Base-by-base conservation (phyloP, 2,113 vertebrate species). In the Laticauda laticaudata region DNA sequence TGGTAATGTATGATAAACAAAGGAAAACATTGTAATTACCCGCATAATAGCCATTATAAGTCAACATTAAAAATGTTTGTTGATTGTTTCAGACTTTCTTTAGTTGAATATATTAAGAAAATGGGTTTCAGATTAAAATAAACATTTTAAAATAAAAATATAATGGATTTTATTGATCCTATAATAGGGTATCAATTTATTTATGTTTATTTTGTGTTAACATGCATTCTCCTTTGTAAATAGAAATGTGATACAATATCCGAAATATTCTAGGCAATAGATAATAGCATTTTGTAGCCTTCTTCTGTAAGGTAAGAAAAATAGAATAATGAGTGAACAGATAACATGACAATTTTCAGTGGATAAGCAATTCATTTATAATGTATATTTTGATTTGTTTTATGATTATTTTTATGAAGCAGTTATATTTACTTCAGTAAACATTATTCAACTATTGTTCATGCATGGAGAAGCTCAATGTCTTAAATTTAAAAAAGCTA, bases 321-420 rank as follows among this genome's bases (percentile, higher is more conserved):
- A 39, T 51, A 54, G 89, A 59, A 90, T 55, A 75, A n/a, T 5
- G 45, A 92, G 88, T 81, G 23, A 86, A 1, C 45, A 57, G 89
- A 94, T 5, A 92, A 20, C 10, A 85, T 23, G 54, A 18, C 48
- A 2, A 1, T 91, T 91, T 94, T 94, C 95, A 91, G 26, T 90
- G 91, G 8, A 54, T 3, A 34, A 94, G 18, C 89, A 59, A 90
- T 93, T 92, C 0, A 93, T 89, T 93, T 95, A 86, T 89, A 93
- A 93, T 94, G 93, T 95, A 86, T 93, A 55, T 4, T 0, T 94
- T 92, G 10, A 24, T 88, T 93, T 95, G 5, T 48, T 95, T 94
- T 95, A 24, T 91, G 45, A 92, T 51, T 95, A 64, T 20, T n/a
- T 97, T 94, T 96, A 94, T 93, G 95, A 11, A 26, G 94, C 9